Evolutionary conservation across 2,888 invertebrate species (phyloP).

Genomic region (Smittia sp.): DNA sequence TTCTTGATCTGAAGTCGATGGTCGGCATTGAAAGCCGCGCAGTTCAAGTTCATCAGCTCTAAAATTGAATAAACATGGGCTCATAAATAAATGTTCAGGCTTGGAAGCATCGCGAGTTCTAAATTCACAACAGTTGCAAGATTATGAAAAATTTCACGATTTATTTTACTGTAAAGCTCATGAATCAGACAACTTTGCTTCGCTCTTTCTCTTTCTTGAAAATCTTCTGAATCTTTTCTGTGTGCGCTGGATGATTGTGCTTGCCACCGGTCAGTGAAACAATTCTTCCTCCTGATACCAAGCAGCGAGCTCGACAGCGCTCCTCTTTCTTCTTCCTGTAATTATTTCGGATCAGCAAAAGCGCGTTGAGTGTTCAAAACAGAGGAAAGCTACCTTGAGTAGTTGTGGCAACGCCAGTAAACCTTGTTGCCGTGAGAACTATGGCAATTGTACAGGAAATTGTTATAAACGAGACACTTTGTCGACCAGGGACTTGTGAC

Average conservation of each 20-base stretch:
- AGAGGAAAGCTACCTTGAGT: slow-evolving; percentile 49
- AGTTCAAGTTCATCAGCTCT: slow-evolving; percentile 30
- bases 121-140: not conserved
- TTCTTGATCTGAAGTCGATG: not conserved
- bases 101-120: not conserved
- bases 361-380: not conserved
- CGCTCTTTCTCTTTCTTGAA: slow-evolving; percentile 31
- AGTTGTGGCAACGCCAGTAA: slow-evolving; percentile 55
- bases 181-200: not conserved
- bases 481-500: slow-evolving; percentile 54
- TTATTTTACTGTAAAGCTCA: too few relatives aligned
- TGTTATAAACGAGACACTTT: slow-evolving; percentile 52
- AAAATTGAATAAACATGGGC: slow-evolving; percentile 6
- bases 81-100: not conserved
- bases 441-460: slow-evolving; percentile 53
- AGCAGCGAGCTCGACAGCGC: slow-evolving; percentile 53
- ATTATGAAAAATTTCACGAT: not conserved
- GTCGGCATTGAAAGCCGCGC: not conserved
- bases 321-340: slow-evolving; percentile 44
- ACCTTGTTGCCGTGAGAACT: slow-evolving; percentile 53
- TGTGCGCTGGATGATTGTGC: slow-evolving; percentile 45
- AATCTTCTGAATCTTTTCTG: slow-evolving; percentile 42
- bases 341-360: not conserved
- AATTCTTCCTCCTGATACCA: slow-evolving; percentile 51
- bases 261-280: slow-evolving; percentile 50